Evolutionary conservation across 2,797 vertebrate species (phyloP), one percentile per base, ranked within the genome.

Genomic region (Pagetopsis macropterus): DNA sequence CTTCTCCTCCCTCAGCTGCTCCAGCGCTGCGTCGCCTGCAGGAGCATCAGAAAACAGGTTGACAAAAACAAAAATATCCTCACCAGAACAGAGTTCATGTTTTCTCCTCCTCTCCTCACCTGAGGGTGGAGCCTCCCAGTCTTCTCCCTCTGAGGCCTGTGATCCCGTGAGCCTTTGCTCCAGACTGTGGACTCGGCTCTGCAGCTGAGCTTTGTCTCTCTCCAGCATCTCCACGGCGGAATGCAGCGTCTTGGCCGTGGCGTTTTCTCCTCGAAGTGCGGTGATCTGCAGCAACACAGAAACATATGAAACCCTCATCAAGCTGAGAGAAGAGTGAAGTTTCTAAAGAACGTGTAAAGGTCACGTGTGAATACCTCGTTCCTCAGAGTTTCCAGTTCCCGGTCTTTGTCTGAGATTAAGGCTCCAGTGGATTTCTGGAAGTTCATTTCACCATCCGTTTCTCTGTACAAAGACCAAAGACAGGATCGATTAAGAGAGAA

Each of bases 121-220:
- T 90, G 96, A 88, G 48, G 89, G 85, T 45, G 89, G 64, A 40
- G 78, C 66, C 11, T 88, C 87, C 16, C 65, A 56, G 70, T 83
- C 91, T 48, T 85, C 93, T 71, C 88, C 91, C 40, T 94, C 92
- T 15, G 89, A 92, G 48, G 81, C 88, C 23, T 91, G 93, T 72
- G 84, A 95, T 85, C 95, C 95, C 80, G 92, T 89, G 69, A 98
- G 96, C 85, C 96, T 96, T 81, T 95, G 94, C 90, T 99, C 97
- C 71, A 99, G 85, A 72, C 92, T 94, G 82, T 94, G 94, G 52
- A 99, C 96, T 23, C 95, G 96, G 43, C 94, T 92, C 89, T 96
- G 96, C 17, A 99, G 95, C 87, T 96, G 95, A 78, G 95, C 86
- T 80, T 99, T 99, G 83, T 99, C 98, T 16, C 89, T 94, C 91